phyloP scores from a whole-genome alignment of 2,797 vertebrate species.

The Mormyrops boulengeri region DNA sequence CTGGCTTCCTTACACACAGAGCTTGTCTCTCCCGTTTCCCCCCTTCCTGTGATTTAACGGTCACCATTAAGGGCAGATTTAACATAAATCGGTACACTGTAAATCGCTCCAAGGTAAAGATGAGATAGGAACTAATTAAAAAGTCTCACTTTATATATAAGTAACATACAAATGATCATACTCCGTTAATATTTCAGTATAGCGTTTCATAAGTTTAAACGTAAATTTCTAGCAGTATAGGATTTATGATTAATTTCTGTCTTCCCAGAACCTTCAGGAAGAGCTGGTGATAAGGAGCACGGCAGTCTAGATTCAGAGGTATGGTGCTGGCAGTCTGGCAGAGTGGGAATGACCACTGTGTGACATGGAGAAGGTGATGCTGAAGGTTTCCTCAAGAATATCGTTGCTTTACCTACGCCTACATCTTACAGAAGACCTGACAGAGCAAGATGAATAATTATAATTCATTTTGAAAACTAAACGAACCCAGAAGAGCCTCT shows the following conservation, averaged over 20 bases:
- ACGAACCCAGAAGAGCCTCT: conserved; percentile 2
- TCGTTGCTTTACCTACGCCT: not conserved
- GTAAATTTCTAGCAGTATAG: not conserved
- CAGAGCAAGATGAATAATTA: not conserved
- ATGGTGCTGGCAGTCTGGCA: not conserved
- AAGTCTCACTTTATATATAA: not conserved
- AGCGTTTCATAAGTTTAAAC: not conserved
- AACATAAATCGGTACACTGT: conserved; percentile 31
- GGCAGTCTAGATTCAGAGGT: not conserved
- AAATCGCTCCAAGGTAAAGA: conserved; percentile 45
- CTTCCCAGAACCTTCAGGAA: not conserved
- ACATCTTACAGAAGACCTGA: not conserved
- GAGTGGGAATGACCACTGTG: no score
- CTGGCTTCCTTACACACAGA: conserved; percentile 49
- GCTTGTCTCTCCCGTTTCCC: conserved; percentile 47
- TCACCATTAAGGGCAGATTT: conserved; percentile 45
- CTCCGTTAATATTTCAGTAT: conserved; percentile 27
- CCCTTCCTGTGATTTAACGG: conserved; percentile 55
- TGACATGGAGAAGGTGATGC: not conserved
- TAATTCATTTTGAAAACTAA: not conserved
- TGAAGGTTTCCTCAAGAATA: not conserved
- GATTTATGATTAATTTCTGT: conserved; percentile 6
- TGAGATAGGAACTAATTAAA: conserved; percentile 29
- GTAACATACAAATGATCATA: conserved; percentile 24
- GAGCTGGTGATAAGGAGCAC: not conserved